Evolutionary conservation across 1,140 invertebrate genomes (phyloP), one percentile per base, ranked within the genome.

Genomic region (Ostrea edulis): DNA sequence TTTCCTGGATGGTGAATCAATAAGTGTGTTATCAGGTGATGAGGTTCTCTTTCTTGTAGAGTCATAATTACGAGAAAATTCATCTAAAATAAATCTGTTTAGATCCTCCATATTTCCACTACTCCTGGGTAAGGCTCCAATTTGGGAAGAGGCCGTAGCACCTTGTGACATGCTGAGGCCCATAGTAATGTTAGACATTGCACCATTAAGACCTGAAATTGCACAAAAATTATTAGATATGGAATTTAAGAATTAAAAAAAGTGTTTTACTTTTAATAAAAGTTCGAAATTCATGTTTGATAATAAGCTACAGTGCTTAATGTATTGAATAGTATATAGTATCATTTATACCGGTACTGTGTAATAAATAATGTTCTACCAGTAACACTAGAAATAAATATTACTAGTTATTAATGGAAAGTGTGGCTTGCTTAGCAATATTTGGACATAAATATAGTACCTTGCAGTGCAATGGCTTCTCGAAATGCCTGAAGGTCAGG

Each of bases 61-160:
- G 85, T 94, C 95, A 91, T 89, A 91, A 91, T 97, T 97, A 86
- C 97, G 96, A 86, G 96, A 96, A 93, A 97, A 97, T 95, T 97
- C 97, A 91, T 97, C 97, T 91, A 96, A 96, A 93, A 97, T 97
- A 94, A 97, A 97, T 90, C 97, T 96, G 94, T 96, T 97, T 87
- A 97, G 95, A 93, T 97, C 97, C 53, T 96, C 95, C 25, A 95
- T 91, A 88, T 91, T 90, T 88, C 89, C 89, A 91, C 90, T 91
- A 89, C 92, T 91, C 44, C 51, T n/a, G 44, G 52, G 82, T 81
- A 88, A 51, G 62, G 86, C 68, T 86, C 84, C 87, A 84, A 77
- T 58, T n/a, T 88, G 82, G 68, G 89, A 35, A 54, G 85, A 53
- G 62, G 86, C 65, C 1, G 90, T 89, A 68, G 91, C 89, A 52